Evolutionary conservation across 1,140 invertebrate genomes (phyloP).

Genomic region (Theocolax elegans): DNA sequence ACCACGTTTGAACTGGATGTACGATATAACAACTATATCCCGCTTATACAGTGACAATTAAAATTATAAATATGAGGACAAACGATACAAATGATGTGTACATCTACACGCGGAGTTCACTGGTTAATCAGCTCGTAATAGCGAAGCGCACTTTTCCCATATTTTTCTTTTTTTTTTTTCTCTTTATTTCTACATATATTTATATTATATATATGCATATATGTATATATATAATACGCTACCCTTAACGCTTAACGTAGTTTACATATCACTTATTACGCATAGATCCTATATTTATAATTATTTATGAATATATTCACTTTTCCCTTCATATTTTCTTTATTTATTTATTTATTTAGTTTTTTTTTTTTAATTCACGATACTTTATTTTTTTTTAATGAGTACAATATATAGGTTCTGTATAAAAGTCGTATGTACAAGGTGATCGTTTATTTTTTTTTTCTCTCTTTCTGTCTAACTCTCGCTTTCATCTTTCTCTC

Average conservation of each 20-base stretch:
- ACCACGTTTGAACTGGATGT: too few species aligned
- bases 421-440: constrained; percentile 69
- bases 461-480: too few species aligned
- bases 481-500: constrained; percentile 9
- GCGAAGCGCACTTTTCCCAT: constrained; percentile 22
- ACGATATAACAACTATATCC: too few species aligned
- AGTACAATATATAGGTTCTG: constrained; percentile 64
- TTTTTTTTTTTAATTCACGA: constrained; percentile 54
- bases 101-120: not conserved
- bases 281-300: constrained; percentile 50
- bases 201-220: constrained; percentile 32
- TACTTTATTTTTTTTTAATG: constrained; percentile 59
- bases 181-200: constrained; percentile 17
- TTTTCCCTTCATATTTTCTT: constrained; percentile 48
- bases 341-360: constrained; percentile 54
- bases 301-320: constrained; percentile 46
- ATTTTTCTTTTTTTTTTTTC: too few species aligned
- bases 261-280: constrained; percentile 45
- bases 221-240: constrained; percentile 15
- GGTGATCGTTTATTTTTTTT: constrained; percentile 53
- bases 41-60: too few species aligned
- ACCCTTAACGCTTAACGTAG: constrained; percentile 34
- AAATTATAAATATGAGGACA: not conserved
- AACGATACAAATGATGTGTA: not conserved
- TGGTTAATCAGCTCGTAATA: too few species aligned